Conservation (phyloP, 2,888 invertebrate genomes). For the Protonemura montana region DNA sequence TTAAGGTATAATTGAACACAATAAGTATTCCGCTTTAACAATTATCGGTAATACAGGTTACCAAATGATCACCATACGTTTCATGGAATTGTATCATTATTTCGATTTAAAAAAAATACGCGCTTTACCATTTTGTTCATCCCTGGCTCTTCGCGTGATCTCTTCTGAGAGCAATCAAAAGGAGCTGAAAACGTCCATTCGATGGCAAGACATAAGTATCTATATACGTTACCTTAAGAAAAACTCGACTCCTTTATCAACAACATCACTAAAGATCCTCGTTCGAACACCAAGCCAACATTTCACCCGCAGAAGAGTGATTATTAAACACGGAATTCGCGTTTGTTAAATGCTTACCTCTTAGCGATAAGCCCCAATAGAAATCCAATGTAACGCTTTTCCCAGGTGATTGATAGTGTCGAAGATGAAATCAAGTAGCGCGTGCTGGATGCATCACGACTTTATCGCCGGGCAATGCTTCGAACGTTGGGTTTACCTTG, state of each 20-base stretch:
- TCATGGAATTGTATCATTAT: not conserved
- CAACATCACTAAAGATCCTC: not conserved
- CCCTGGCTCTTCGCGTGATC: constrained; percentile 16
- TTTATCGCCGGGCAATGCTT: not conserved
- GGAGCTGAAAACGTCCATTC: not conserved
- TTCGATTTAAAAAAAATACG: not conserved
- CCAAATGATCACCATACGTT: not conserved
- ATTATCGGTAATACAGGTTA: not conserved
- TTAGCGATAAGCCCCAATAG: constrained; percentile 9
- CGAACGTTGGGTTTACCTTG: no score
- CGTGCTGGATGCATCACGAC: not conserved
- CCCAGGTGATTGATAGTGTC: not conserved
- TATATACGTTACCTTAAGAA: not conserved
- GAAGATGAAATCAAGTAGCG: not conserved
- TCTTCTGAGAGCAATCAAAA: constrained; percentile 4
- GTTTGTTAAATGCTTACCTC: not conserved
- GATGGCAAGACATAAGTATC: not conserved
- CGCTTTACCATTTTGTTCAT: not conserved
- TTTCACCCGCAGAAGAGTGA: not conserved
- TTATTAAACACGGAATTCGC: constrained; percentile 15
- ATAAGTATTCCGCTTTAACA: not conserved
- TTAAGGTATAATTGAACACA: not conserved
- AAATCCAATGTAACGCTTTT: not conserved
- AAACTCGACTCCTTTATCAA: not conserved
- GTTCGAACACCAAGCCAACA: not conserved